These are phyloP conservation scores for Trinectes maculatus DNA, from an alignment of 2,113 vertebrate genomes.

Conservation along the genomic window DNA sequence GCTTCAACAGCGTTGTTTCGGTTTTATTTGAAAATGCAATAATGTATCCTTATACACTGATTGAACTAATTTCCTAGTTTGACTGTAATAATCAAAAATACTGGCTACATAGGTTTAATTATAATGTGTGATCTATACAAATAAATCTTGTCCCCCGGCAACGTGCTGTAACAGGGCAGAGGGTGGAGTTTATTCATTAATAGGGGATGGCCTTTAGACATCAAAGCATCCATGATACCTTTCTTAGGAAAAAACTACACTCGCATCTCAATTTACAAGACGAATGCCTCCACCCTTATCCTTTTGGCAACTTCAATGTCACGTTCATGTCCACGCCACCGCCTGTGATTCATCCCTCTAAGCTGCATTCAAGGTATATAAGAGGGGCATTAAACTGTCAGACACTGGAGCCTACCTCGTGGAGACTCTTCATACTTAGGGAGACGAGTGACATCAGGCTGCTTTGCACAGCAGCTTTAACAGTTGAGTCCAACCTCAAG, in stretches of 20 bases:
- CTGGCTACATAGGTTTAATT: too few species aligned
- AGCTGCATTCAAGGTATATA: constrained; percentile 61
- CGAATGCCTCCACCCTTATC: constrained; percentile 16
- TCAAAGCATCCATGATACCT: constrained; percentile 40
- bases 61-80: too few species aligned
- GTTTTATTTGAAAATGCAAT: too few species aligned
- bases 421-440: constrained; percentile 6
- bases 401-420: neutral
- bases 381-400: constrained; percentile 31
- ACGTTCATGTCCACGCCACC: constrained; percentile 25
- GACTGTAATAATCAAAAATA: too few species aligned
- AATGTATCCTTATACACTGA: too few species aligned
- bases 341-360: constrained; percentile 8
- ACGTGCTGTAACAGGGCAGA: too few species aligned
- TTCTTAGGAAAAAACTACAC: constrained; percentile 64
- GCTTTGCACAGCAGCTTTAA: constrained; percentile 5
- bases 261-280: constrained; percentile 51
- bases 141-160: too few species aligned
- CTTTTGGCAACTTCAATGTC: constrained; percentile 25
- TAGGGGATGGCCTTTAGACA: constrained; percentile 7
- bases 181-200: constrained; percentile 29
- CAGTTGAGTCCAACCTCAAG: neutral
- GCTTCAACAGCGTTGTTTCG: too few species aligned
- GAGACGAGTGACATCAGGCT: constrained; percentile 6
- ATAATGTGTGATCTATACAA: too few species aligned